Percentiles rank a stretch among this genome's conserved stretches.
Conservation (phyloP, 1,140 invertebrate genomes). For the Mactra quadrangularis region DNA sequence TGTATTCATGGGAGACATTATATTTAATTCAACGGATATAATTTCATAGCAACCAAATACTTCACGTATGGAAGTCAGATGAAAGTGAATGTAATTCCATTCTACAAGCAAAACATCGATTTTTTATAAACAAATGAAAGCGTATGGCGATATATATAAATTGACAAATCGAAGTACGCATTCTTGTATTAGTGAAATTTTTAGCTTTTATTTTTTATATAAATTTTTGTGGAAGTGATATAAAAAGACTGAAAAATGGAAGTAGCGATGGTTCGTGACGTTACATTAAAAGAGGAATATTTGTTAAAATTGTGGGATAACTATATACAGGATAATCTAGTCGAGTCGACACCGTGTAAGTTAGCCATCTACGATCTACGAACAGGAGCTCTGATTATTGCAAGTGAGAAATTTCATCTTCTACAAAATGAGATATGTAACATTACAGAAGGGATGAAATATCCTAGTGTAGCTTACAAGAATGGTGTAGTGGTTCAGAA, state of each 20-base stretch:
- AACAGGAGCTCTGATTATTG: conserved; percentile 26
- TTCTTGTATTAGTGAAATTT: neutral
- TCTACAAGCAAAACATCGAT: too few relatives aligned
- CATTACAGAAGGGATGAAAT: conserved; percentile 46
- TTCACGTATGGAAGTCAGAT: too few relatives aligned
- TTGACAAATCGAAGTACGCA: too few relatives aligned
- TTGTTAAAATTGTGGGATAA: conserved; percentile 57
- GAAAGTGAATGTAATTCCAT: too few relatives aligned
- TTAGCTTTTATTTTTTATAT: neutral
- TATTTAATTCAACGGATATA: too few relatives aligned
- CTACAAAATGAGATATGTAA: conserved; percentile 47
- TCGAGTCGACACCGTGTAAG: conserved; percentile 50
- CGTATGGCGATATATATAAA: too few relatives aligned
- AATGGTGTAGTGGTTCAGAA: conserved; percentile 58
- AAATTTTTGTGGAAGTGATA: too few relatives aligned
- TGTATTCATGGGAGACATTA: too few relatives aligned
- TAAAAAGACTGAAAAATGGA: conserved; percentile 40
- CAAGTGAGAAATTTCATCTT: conserved; percentile 40
- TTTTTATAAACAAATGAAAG: too few relatives aligned
- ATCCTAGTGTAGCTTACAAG: conserved; percentile 11
- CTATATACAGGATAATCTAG: conserved; percentile 52
- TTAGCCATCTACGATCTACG: conserved; percentile 45
- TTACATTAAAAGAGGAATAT: conserved; percentile 53
- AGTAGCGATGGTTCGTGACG: conserved; percentile 42
- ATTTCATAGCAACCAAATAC: too few relatives aligned